A percentile compares a stretch with the other conserved stretches of the same genome.
Evolutionary conservation across 2,888 invertebrate species (phyloP).

Genomic region (Parnassius orleans): DNA sequence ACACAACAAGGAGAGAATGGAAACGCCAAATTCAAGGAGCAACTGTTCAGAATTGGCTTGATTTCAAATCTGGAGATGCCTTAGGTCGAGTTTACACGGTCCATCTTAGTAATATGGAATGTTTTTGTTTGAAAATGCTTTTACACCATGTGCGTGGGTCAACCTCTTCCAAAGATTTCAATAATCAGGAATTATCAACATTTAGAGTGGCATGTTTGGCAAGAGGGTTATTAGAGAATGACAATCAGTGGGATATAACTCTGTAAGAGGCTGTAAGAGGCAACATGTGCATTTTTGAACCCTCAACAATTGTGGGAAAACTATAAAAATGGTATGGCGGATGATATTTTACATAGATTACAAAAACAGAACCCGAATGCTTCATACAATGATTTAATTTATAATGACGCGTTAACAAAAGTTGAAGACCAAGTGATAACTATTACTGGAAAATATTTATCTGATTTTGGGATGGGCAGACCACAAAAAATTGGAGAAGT

Average conservation of each 20-base stretch:
- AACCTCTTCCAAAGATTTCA: slow-evolving; percentile 30
- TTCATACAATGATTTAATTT: slow-evolving; percentile 30
- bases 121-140: slow-evolving; percentile 19
- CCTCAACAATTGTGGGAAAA: slow-evolving; percentile 31
- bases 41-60: no score
- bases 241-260: no score
- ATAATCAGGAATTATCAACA: no score
- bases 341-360: slow-evolving; percentile 20
- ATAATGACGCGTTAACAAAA: slow-evolving; percentile 31
- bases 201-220: no score
- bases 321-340: slow-evolving; percentile 27
- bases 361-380: slow-evolving; percentile 22
- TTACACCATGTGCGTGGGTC: slow-evolving; percentile 26
- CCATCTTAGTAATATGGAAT: no score
- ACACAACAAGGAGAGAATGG: neutral
- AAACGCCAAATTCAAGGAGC: no score
- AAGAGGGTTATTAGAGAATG: no score
- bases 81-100: no score
- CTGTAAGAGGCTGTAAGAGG: slow-evolving; percentile 29
- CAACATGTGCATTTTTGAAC: slow-evolving; percentile 31
- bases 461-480: no score
- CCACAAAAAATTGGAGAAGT: no score
- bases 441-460: no score
- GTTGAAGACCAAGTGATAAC: slow-evolving; percentile 32
- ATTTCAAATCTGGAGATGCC: no score